Evolutionary conservation across 2,113 vertebrate genomes (phyloP).

Genomic region (Pyxicephalus adspersus): DNA sequence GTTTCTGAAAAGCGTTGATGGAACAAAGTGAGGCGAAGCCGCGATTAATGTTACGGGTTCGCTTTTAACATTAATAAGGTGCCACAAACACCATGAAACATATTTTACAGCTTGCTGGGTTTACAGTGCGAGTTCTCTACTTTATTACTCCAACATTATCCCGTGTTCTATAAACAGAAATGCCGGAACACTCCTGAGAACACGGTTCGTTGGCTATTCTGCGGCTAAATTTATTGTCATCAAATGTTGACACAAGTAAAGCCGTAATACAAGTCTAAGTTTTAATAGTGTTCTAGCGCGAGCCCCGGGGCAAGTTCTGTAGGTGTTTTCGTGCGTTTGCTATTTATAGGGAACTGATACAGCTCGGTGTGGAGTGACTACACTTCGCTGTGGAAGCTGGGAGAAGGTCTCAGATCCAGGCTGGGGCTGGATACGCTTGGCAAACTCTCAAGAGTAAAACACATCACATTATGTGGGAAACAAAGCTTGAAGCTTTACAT

Average conservation of each 20-base stretch:
- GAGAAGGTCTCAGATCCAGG: background rate
- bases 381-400: background rate
- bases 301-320: background rate
- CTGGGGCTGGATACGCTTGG: background rate
- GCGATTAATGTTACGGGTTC: constrained; percentile 57
- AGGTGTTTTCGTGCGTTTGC: constrained; percentile 8
- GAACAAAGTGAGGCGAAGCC: constrained; percentile 55
- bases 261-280: constrained; percentile 39
- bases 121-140: constrained; percentile 54
- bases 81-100: constrained; percentile 66
- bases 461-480: too few relatives aligned
- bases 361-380: background rate
- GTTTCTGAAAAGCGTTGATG: constrained; percentile 50
- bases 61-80: constrained; percentile 72
- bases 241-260: constrained; percentile 60
- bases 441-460: too few relatives aligned
- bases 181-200: constrained; percentile 64
- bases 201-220: constrained; percentile 60
- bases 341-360: constrained; percentile 21
- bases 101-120: constrained; percentile 60
- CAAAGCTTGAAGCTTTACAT: too few relatives aligned
- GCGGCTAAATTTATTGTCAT: constrained; percentile 62
- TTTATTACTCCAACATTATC: constrained; percentile 52
- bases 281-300: constrained; percentile 21
- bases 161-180: constrained; percentile 56